These are phyloP conservation scores for Melinopterus prodromus DNA, from an alignment of 2,888 invertebrate species.

Conservation along the genomic window DNA sequence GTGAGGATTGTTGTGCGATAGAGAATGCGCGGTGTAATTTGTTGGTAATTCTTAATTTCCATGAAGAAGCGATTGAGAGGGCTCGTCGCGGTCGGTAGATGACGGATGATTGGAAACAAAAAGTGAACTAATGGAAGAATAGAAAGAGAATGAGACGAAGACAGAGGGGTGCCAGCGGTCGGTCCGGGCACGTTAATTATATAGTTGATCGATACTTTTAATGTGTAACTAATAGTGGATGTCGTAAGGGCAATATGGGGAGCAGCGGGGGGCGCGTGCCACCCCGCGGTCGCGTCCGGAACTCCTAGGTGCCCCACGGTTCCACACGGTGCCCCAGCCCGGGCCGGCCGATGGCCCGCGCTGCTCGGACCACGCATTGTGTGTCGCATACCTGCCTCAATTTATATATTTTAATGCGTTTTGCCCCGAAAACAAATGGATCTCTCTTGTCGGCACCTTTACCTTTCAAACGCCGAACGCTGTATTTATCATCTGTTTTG, in stretches of 20 bases:
- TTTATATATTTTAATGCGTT: slow-evolving; percentile 61
- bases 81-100: not conserved
- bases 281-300: slow-evolving; percentile 46
- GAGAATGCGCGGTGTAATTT: too few species aligned
- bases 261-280: slow-evolving; percentile 50
- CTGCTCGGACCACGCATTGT: slow-evolving; percentile 57
- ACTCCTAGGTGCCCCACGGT: slow-evolving; percentile 4
- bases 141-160: not conserved
- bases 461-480: slow-evolving; percentile 56
- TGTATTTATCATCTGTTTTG: slow-evolving; percentile 59
- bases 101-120: not conserved
- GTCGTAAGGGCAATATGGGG: slow-evolving; percentile 58
- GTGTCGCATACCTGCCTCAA: slow-evolving; percentile 60
- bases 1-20: too few species aligned
- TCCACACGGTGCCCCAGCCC: slow-evolving; percentile 28
- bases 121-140: not conserved
- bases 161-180: slow-evolving; percentile 13
- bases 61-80: not conserved
- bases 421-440: slow-evolving; percentile 61
- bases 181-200: slow-evolving; percentile 54
- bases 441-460: slow-evolving; percentile 58
- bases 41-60: too few species aligned
- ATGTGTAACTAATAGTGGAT: slow-evolving; percentile 60
- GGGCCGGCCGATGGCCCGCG: slow-evolving; percentile 37
- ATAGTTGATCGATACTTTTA: slow-evolving; percentile 58